These are phyloP conservation scores for Tricholauxania praeusta DNA, from an alignment of 2,888 invertebrate genomes.

Conservation along the genomic window DNA sequence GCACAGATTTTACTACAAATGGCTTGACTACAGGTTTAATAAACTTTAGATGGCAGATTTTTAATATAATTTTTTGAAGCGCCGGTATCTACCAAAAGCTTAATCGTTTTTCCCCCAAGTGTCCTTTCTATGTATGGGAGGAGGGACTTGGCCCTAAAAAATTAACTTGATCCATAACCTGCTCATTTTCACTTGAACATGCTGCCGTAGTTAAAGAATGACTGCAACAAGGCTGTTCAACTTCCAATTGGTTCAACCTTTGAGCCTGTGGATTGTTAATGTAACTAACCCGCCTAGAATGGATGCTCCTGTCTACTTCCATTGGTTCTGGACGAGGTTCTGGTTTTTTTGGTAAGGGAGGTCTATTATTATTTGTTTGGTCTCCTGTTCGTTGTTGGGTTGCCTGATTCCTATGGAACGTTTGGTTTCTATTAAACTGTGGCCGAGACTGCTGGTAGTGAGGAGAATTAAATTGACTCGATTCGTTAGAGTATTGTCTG, in stretches of 20 bases:
- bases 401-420: not conserved
- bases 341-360: not conserved
- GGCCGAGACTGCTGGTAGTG: not conserved
- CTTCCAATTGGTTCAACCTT: not conserved
- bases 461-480: not conserved
- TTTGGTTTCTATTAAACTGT: not conserved
- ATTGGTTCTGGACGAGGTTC: not conserved
- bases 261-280: not conserved
- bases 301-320: not conserved
- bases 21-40: not conserved
- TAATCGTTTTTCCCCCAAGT: not conserved
- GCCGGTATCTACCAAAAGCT: not conserved
- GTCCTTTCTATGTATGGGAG: constrained; percentile 4
- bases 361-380: not conserved
- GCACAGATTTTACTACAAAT: not conserved
- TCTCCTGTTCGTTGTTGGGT: not conserved
- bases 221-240: not conserved
- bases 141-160: not conserved
- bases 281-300: not conserved
- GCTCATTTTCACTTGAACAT: too few relatives aligned
- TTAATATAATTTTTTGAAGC: too few relatives aligned
- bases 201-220: not conserved
- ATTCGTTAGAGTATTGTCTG: not conserved
- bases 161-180: not conserved
- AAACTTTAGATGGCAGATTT: too few relatives aligned